Conservation (phyloP, 2,797 vertebrate species). For the Craterocephalus amniculus region DNA sequence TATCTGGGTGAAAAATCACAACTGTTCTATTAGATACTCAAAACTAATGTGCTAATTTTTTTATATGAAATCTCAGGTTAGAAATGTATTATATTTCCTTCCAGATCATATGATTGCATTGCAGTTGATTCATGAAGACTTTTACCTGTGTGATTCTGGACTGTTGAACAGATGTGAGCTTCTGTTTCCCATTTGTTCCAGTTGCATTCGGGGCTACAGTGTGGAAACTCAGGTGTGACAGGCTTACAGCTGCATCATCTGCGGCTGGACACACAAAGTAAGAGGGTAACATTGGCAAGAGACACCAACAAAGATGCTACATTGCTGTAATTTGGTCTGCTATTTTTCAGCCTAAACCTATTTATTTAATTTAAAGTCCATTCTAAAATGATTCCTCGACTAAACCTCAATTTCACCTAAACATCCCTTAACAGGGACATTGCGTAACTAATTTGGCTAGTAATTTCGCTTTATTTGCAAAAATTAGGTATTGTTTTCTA, state of each 20-base stretch:
- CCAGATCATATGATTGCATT: background rate
- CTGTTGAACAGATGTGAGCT: constrained; percentile 25
- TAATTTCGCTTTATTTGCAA: no score
- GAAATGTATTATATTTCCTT: background rate
- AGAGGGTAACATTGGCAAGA: constrained; percentile 24
- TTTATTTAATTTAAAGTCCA: constrained; percentile 8
- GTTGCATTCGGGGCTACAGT: constrained; percentile 16
- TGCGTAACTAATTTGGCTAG: no score
- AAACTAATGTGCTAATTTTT: background rate
- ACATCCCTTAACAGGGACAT: no score
- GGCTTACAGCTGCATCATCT: constrained; percentile 62
- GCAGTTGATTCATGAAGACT: constrained; percentile 1
- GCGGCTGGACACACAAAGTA: constrained; percentile 30
- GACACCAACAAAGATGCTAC: constrained; percentile 34
- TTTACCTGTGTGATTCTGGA: constrained; percentile 14
- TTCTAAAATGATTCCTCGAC: background rate
- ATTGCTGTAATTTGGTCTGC: constrained; percentile 41
- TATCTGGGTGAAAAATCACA: no score
- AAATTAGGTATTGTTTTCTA: no score
- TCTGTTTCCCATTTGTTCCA: constrained; percentile 36
- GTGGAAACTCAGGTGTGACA: constrained; percentile 58
- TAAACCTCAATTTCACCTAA: background rate
- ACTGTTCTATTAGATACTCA: background rate
- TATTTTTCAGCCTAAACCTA: constrained; percentile 18
- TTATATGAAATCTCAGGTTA: background rate